Percentiles rank a stretch among this genome's conserved stretches.
These are phyloP conservation scores for Noctuana brunneofusca DNA, from an alignment of 2,888 invertebrate species.

Conservation along the genomic window DNA sequence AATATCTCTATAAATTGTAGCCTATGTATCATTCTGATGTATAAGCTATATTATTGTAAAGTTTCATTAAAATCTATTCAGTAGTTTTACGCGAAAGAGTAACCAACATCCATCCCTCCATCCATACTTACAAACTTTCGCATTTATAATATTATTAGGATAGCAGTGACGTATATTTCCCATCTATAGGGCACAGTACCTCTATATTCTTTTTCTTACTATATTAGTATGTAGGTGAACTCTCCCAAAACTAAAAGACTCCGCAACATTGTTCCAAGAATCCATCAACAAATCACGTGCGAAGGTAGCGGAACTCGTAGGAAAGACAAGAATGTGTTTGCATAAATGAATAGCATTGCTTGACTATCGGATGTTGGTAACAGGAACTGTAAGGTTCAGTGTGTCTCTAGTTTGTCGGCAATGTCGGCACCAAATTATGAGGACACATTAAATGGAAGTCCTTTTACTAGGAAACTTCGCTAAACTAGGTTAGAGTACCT, in stretches of 20 bases:
- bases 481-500: neutral
- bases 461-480: neutral
- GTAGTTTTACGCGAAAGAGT: too few relatives aligned
- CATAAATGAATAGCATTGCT: constrained; percentile 32
- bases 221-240: constrained; percentile 2
- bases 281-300: constrained; percentile 31
- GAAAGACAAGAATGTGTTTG: constrained; percentile 25
- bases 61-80: too few relatives aligned
- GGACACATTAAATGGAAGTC: neutral
- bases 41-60: too few relatives aligned
- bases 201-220: too few relatives aligned
- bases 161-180: too few relatives aligned
- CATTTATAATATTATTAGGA: too few relatives aligned
- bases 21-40: too few relatives aligned
- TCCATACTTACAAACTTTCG: too few relatives aligned
- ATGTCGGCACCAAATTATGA: neutral
- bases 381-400: constrained; percentile 24
- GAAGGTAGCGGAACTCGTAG: constrained; percentile 26
- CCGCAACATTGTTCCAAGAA: constrained; percentile 14
- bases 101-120: too few relatives aligned
- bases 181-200: too few relatives aligned
- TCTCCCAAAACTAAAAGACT: neutral
- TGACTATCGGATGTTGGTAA: constrained; percentile 27
- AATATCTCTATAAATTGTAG: too few relatives aligned
- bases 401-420: neutral